Evolutionary conservation across 2,113 vertebrate genomes (phyloP), one percentile per base, ranked within the genome.

Genomic region (Charina bottae): DNA sequence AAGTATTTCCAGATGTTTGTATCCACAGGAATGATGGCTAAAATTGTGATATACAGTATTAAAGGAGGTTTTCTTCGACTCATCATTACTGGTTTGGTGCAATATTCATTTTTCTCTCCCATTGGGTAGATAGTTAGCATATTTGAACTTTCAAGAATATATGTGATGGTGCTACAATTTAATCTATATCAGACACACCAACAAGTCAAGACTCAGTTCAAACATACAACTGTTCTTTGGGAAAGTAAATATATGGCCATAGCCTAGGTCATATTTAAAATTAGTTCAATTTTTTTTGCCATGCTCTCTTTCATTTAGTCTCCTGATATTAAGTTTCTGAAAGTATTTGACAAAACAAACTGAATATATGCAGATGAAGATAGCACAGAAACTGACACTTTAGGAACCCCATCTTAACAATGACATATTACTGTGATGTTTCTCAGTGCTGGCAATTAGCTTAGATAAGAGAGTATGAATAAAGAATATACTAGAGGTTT

Each of bases 381-480:
- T 17, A 15, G 54, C 0, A 0, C 15, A 64, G 6, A 53, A 28
- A 55, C 1, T 0, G 2, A 0, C 4, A 1, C 5, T 64, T 23
- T 10, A 85, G 42, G 90, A 92, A 28, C 0, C 53, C 5, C 0
- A 4, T n/a, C 64, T 24, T 9, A 26, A 13, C 17, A n/a, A 90
- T 17, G 78, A 33, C 0, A 0, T 62, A 72, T 84, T 59, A 53
- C 37, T 24, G 33, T 5, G 49, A 15, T 93, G 91, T 1, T 83
- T 85, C 58, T 89, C 2, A 2, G 2, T 0, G 6, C 1, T 0
- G 64, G 17, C 13, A 46, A 2, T 58, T 87, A 91, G 26, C 56
- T 87, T 83, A 46, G 1, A 9, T 26, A 62, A 83, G 85, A 86
- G 0, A 21, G 26, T 49, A 89, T 92, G 91, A 23, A 83, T 0